Evolutionary conservation across 2,113 vertebrate genomes (phyloP).

Genomic region (Cebus imitator): DNA sequence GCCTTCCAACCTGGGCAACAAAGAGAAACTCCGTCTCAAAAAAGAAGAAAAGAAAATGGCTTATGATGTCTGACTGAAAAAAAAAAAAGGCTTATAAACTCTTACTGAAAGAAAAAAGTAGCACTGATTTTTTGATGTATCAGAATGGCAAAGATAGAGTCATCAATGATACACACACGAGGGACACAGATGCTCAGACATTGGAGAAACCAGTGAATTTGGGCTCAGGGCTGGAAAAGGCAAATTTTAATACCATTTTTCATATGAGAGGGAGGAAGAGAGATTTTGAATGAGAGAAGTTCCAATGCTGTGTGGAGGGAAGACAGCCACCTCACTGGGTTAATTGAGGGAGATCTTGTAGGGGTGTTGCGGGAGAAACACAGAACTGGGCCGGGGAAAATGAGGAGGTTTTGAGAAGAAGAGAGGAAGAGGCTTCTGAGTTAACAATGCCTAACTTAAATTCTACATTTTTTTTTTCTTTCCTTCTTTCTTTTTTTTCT

Average conservation of each 20-base stretch:
- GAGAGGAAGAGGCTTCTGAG: too few relatives aligned
- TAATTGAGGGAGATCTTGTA: background rate
- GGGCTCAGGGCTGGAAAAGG: background rate
- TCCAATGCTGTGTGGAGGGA: background rate
- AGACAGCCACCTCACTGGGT: background rate
- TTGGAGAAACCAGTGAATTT: background rate
- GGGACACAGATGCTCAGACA: background rate
- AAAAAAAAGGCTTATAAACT: background rate
- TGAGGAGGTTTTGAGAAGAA: background rate
- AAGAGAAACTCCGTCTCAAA: too few relatives aligned
- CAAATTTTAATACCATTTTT: background rate
- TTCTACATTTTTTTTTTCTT: background rate
- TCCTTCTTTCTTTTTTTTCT: too few relatives aligned
- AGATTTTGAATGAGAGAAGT: background rate
- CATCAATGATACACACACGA: background rate
- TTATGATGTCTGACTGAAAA: background rate
- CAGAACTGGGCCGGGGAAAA: background rate
- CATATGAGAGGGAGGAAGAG: background rate
- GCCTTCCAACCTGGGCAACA: too few relatives aligned
- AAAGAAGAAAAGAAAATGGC: background rate
- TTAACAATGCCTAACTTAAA: background rate
- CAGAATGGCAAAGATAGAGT: background rate
- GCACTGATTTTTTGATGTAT: background rate
- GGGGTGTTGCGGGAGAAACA: background rate
- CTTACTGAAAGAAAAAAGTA: background rate